Conservation (phyloP, 2,888 invertebrate species). For the Bruchidius siliquastri region DNA sequence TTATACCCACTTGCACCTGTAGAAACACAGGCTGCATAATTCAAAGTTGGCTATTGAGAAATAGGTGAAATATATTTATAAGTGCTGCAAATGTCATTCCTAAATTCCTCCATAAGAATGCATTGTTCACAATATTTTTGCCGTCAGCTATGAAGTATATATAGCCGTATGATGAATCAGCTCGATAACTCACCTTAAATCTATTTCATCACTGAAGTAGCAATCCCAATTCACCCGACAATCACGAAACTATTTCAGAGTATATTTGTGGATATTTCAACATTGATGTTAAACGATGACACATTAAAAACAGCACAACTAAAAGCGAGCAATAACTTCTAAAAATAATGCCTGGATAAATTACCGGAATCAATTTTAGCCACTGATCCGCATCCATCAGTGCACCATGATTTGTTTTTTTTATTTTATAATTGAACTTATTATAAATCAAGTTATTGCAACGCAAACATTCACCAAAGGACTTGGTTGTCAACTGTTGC, state of each 20-base stretch:
- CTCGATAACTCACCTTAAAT: neutral
- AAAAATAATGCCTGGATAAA: neutral
- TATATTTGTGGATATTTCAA: neutral
- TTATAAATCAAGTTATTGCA: neutral
- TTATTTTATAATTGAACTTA: neutral
- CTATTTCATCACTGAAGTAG: neutral
- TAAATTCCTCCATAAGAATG: neutral
- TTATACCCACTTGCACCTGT: neutral
- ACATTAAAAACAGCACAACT: neutral
- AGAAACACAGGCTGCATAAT: neutral
- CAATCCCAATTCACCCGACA: neutral
- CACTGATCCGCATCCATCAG: neutral
- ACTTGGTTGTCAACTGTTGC: constrained; percentile 40
- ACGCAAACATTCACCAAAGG: constrained; percentile 9
- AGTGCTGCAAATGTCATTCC: neutral
- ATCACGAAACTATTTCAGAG: neutral
- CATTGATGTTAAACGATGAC: neutral
- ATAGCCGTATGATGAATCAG: neutral
- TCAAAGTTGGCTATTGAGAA: neutral
- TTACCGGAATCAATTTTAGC: neutral
- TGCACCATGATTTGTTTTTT: neutral
- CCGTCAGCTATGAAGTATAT: neutral
- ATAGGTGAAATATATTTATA: neutral
- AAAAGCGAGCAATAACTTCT: neutral
- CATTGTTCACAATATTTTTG: neutral